phyloP scores from a whole-genome alignment of 2,113 vertebrate genomes.

The Oenanthe oenanthe region DNA sequence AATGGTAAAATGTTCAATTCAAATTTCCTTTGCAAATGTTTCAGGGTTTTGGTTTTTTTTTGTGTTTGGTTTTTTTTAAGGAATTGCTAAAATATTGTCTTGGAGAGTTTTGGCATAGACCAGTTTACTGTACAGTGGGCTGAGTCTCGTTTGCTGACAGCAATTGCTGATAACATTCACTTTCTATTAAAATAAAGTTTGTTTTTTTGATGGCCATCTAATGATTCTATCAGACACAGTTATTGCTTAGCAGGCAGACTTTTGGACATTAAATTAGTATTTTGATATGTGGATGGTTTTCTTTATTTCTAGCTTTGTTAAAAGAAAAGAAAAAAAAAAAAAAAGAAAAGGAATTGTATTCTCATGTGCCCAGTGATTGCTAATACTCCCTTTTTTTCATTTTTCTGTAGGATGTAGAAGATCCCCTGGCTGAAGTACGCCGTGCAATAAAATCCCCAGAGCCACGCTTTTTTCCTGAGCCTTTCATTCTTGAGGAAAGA shows the following conservation, averaged over 20 bases:
- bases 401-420: slow-evolving; percentile 1
- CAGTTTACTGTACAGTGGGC: not conserved
- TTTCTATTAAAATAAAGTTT: not conserved
- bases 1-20: not conserved
- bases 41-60: not conserved
- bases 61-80: not conserved
- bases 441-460: slow-evolving; percentile 69
- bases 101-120: not conserved
- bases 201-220: not conserved
- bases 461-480: slow-evolving; percentile 78
- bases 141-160: not conserved
- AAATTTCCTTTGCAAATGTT: not conserved
- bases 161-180: not conserved
- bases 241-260: not conserved
- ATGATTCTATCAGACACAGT: not conserved
- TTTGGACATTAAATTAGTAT: not conserved
- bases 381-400: not conserved
- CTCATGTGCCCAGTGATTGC: not conserved
- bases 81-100: not conserved
- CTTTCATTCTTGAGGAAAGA: slow-evolving; percentile 63
- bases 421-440: not conserved
- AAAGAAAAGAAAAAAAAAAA: not conserved
- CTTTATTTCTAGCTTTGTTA: not conserved
- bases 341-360: accelerated
- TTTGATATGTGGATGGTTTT: not conserved